Evolutionary conservation across 1,140 invertebrate species (phyloP).

Genomic region (Carposina sasakii): DNA sequence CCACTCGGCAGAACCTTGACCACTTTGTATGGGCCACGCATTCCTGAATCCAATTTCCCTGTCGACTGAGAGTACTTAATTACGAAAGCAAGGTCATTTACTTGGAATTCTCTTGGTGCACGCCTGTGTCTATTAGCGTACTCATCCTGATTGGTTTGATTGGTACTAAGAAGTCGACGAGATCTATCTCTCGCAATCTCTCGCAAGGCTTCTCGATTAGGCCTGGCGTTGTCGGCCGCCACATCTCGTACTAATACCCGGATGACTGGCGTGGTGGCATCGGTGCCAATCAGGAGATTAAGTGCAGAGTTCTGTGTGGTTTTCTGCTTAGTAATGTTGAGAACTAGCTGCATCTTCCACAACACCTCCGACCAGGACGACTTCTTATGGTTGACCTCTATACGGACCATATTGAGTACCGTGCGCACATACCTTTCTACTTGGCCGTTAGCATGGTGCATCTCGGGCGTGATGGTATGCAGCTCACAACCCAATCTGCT

Average conservation of each 20-base stretch:
- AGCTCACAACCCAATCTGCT: neutral
- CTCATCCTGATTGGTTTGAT: slow-evolving; percentile 3
- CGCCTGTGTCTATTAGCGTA: slow-evolving; percentile 9
- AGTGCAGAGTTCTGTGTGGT: slow-evolving; percentile 3
- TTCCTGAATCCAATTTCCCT: slow-evolving; percentile 15
- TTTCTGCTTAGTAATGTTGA: slow-evolving; percentile 11
- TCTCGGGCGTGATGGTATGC: slow-evolving; percentile 8
- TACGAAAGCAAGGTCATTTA: slow-evolving; percentile 14
- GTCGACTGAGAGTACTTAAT: slow-evolving; percentile 15
- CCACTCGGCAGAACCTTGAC: slow-evolving; percentile 4
- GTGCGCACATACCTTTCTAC: slow-evolving; percentile 32
- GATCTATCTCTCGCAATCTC: neutral
- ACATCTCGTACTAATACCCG: slow-evolving; percentile 3
- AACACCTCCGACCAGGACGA: slow-evolving; percentile 10
- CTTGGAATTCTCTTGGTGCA: slow-evolving; percentile 10
- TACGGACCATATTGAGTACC: slow-evolving; percentile 24
- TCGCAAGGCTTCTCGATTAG: slow-evolving; percentile 1
- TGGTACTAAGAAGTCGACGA: neutral
- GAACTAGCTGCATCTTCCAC: slow-evolving; percentile 11
- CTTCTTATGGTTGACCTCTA: slow-evolving; percentile 12
- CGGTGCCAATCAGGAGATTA: slow-evolving; percentile 2
- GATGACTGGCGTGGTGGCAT: slow-evolving; percentile 3
- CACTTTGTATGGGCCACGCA: slow-evolving; percentile 17
- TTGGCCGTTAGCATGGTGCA: slow-evolving; percentile 27
- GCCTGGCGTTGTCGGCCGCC: neutral